Percentiles rank a stretch among this genome's conserved stretches.
Conservation (phyloP, 2,797 vertebrate species). For the Ceyx erithaca region DNA sequence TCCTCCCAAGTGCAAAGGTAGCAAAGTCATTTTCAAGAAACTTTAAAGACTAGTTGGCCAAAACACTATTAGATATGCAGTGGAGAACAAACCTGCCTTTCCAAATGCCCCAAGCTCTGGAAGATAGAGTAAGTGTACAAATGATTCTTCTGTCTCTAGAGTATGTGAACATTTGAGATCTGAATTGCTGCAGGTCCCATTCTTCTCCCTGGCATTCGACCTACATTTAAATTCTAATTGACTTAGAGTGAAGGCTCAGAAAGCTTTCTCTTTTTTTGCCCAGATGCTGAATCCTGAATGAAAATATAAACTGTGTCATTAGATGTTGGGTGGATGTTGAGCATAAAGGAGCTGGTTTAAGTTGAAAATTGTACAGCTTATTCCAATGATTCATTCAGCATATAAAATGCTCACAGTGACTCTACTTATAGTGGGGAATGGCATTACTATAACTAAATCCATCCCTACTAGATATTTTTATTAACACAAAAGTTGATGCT, state of each 20-base stretch:
- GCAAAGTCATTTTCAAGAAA: slow-evolving; percentile 40
- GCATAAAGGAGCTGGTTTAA: slow-evolving; percentile 33
- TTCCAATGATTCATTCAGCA: slow-evolving; percentile 32
- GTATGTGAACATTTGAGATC: slow-evolving; percentile 37
- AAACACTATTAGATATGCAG: slow-evolving; percentile 51
- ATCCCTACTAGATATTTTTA: background rate
- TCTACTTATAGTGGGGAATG: background rate
- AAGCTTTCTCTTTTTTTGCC: slow-evolving; percentile 32
- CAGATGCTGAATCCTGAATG: slow-evolving; percentile 27
- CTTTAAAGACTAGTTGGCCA: slow-evolving; percentile 48
- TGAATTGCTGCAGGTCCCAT: slow-evolving; percentile 64
- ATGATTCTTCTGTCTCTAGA: slow-evolving; percentile 59
- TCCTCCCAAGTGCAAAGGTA: slow-evolving; percentile 51
- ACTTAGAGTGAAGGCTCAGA: slow-evolving; percentile 9
- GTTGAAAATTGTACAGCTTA: slow-evolving; percentile 21
- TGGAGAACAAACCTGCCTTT: slow-evolving; percentile 52
- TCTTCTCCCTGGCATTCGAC: slow-evolving; percentile 49
- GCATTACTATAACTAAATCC: background rate
- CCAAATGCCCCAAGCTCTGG: slow-evolving; percentile 35
- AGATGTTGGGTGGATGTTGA: background rate
- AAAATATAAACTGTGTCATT: slow-evolving; percentile 56
- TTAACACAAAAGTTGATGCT: background rate
- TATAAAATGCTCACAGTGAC: background rate
- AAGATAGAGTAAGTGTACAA: slow-evolving; percentile 40
- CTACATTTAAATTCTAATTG: slow-evolving; percentile 67